These are phyloP conservation scores for Anarhynchus alexandrinus DNA, from an alignment of 2,113 vertebrate genomes.

Conservation along the genomic window DNA sequence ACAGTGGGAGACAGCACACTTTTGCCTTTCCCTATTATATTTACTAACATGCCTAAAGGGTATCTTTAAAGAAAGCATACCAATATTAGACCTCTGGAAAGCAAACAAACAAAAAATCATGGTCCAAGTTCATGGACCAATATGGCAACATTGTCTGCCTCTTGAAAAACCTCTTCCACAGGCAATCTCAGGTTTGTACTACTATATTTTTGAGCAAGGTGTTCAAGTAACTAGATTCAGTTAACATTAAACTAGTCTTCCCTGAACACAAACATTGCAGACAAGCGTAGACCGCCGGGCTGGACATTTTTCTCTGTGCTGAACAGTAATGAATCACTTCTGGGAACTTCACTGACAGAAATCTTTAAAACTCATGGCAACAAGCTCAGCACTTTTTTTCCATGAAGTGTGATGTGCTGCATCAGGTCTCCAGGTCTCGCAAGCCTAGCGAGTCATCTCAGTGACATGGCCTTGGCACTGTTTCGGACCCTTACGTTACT, in stretches of 20 bases:
- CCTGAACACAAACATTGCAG: neutral
- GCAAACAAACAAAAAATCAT: neutral
- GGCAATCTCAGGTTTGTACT: neutral
- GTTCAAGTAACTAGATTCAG: neutral
- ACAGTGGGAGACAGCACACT: accelerated
- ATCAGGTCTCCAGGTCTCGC: neutral
- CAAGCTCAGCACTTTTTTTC: neutral
- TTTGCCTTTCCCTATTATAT: neutral
- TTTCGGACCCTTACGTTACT: neutral
- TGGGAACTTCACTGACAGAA: neutral
- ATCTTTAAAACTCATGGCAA: neutral
- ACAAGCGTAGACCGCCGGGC: neutral
- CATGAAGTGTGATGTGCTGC: neutral
- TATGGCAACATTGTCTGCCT: neutral
- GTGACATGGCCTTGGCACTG: neutral
- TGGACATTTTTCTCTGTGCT: neutral
- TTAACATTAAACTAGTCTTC: neutral
- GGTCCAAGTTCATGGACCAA: neutral
- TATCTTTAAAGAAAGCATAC: neutral
- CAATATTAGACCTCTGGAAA: neutral
- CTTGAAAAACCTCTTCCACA: neutral
- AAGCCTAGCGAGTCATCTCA: neutral
- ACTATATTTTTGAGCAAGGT: neutral
- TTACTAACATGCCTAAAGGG: neutral
- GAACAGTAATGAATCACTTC: neutral